These are phyloP conservation scores for Lasioglossum oenotherae DNA, from an alignment of 2,888 invertebrate species.

Conservation along the genomic window DNA sequence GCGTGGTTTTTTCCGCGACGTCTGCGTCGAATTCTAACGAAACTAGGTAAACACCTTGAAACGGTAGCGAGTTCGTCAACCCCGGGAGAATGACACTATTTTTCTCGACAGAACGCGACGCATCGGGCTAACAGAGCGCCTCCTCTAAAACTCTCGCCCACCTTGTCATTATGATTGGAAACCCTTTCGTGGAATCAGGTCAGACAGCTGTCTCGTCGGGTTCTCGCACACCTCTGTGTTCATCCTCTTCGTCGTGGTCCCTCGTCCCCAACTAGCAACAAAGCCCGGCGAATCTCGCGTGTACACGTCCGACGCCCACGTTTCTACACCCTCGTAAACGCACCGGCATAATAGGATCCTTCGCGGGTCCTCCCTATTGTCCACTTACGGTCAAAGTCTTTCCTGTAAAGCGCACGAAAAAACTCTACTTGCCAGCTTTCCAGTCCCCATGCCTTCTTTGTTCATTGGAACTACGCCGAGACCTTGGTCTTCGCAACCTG, in stretches of 20 bases:
- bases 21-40: neutral
- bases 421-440: neutral
- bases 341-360: slow-evolving; percentile 64
- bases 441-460: neutral
- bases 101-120: slow-evolving; percentile 8
- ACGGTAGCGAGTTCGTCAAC: slow-evolving; percentile 1
- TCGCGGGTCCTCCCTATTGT: slow-evolving; percentile 63
- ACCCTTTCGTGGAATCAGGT: slow-evolving; percentile 69
- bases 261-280: slow-evolving; percentile 44
- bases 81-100: neutral
- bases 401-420: neutral
- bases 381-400: slow-evolving; percentile 70
- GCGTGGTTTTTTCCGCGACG: neutral
- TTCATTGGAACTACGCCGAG: neutral
- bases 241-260: slow-evolving; percentile 33
- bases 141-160: slow-evolving; percentile 58
- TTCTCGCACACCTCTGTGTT: slow-evolving; percentile 40
- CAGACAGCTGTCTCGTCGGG: slow-evolving; percentile 67
- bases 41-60: neutral
- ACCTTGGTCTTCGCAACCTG: neutral
- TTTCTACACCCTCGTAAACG: slow-evolving; percentile 57
- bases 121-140: slow-evolving; percentile 33
- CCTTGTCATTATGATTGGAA: slow-evolving; percentile 62
- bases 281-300: slow-evolving; percentile 52
- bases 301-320: slow-evolving; percentile 46